Base-by-base conservation (phyloP, 2,888 invertebrate genomes). In the Drosophila trichaetosa region DNA sequence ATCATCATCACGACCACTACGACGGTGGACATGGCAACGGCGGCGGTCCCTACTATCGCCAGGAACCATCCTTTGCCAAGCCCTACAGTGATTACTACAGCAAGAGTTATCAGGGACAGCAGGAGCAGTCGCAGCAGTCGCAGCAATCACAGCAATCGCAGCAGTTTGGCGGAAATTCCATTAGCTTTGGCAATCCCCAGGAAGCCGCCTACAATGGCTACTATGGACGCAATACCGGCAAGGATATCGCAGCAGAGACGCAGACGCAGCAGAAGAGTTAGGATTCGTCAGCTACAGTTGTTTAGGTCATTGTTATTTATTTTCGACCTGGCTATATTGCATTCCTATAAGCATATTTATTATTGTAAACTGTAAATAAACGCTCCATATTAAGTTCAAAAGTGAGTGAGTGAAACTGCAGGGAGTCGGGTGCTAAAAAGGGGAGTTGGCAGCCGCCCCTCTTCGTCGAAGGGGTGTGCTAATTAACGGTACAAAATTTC, bases 131-230 rank as follows among this genome's bases (percentile, higher is more conserved):
- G 13, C 54, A 65, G 33, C 84, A 85, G 58, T 69, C 77, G 34
- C 33, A 34, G 38, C 62, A 59, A 46, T 57, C 36, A 10, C 54
- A 65, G 31, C 84, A 59, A 46, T 57, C 36, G 13, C 54, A 65
- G 31, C 84, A 85, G 56, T 70, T 79, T 34, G 82, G 72, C 16
- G 79, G 77, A 46, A 92, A 92, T 69, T 93, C 95, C 0, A 94
- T 96, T 11, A 94, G 96, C 63, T 96, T 96, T 90, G 94, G 95
- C 36, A 95, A 96, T 64, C 53, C 87, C 11, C 95, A 95, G 42
- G 95, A 96, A 84, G 93, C 96, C 27, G 96, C 96, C 0, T 97
- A 96, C 92, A 95, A 95, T 75, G 96, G 96, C 16, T 96, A 96
- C 94, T 91, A 96, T 79, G 96, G 95, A 86, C 94, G 96, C 74